Percentiles rank a stretch among this genome's conserved stretches.
These are phyloP conservation scores for Monoplex corrugatus DNA, from an alignment of 2,888 invertebrate genomes.

Conservation along the genomic window DNA sequence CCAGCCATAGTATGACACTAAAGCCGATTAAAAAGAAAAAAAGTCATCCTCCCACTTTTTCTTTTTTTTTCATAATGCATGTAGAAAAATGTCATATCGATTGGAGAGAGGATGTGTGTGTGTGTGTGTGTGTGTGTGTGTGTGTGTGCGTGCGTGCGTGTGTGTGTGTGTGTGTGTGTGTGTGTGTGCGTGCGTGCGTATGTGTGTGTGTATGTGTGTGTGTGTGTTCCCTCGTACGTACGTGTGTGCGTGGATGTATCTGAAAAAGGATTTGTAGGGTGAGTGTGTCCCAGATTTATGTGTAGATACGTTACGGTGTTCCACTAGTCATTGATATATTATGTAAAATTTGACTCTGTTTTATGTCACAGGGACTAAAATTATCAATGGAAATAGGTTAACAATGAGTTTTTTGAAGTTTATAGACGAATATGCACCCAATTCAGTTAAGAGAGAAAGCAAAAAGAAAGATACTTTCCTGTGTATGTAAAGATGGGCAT, in stretches of 20 bases:
- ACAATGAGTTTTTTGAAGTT: not conserved
- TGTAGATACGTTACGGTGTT: not conserved
- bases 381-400: too few species aligned
- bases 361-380: too few species aligned
- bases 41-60: too few species aligned
- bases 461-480: too few species aligned
- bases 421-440: not conserved
- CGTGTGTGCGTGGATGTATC: not conserved
- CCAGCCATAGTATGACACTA: too few species aligned
- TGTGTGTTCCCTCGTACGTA: not conserved
- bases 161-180: constrained; percentile 10
- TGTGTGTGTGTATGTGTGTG: not conserved
- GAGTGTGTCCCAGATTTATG: not conserved
- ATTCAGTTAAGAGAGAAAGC: too few species aligned
- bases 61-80: too few species aligned
- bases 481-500: too few species aligned
- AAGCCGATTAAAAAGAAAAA: too few species aligned
- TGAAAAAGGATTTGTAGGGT: not conserved
- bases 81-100: too few species aligned
- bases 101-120: not conserved
- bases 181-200: constrained; percentile 15
- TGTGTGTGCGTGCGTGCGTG: not conserved
- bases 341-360: too few species aligned
- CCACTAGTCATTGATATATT: not conserved
- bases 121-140: not conserved